Conservation (phyloP, 2,797 vertebrate genomes). For the Gobio occitaniae region DNA sequence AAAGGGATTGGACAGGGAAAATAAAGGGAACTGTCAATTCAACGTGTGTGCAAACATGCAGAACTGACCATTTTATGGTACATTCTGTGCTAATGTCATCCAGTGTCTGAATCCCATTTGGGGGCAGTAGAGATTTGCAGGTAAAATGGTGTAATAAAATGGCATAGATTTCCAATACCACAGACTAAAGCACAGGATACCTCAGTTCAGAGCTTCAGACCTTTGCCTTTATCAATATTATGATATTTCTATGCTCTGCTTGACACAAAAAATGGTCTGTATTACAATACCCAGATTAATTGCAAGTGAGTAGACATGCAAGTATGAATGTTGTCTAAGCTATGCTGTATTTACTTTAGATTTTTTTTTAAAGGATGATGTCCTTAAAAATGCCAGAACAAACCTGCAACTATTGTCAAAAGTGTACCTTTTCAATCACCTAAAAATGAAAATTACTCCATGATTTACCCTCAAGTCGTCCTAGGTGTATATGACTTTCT, state of each 20-base stretch:
- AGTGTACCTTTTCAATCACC: no score
- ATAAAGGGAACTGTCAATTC: background rate
- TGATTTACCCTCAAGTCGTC: no score
- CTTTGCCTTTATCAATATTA: constrained; percentile 5
- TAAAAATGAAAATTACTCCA: no score
- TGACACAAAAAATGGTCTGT: constrained; percentile 20
- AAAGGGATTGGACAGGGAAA: background rate
- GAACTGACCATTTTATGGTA: background rate
- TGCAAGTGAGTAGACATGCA: background rate
- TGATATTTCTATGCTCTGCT: constrained; percentile 40
- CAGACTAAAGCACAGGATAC: constrained; percentile 7
- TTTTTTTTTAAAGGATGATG: background rate
- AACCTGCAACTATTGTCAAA: background rate
- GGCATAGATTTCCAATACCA: constrained; percentile 14
- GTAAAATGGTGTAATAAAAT: constrained; percentile 52
- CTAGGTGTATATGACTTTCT: no score
- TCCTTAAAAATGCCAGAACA: background rate
- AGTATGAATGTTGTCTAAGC: background rate
- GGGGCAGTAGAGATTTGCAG: constrained; percentile 50
- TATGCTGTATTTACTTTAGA: background rate
- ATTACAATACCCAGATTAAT: background rate
- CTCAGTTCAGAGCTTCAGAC: constrained; percentile 7
- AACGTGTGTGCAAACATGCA: background rate
- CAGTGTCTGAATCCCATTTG: background rate
- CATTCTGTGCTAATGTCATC: background rate